Evolutionary conservation across 2,888 invertebrate genomes (phyloP).

Genomic region (Sesia bembeciformis): DNA sequence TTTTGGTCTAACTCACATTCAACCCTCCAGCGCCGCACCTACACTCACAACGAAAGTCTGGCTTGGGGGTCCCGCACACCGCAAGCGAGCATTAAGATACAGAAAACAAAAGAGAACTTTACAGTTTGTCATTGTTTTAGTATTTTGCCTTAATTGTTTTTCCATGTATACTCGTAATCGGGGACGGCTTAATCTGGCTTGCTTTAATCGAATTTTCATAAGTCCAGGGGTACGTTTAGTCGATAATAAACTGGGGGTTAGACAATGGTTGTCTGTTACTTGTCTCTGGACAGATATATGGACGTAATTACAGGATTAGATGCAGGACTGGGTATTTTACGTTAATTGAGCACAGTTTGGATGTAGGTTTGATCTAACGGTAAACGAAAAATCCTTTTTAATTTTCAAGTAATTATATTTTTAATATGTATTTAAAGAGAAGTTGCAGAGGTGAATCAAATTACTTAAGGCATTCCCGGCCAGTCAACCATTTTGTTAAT

Average conservation of each 20-base stretch:
- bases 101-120: constrained; percentile 61
- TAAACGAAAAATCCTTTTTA: too few species aligned
- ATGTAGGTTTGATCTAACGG: too few species aligned
- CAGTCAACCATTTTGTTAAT: too few species aligned
- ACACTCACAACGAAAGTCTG: constrained; percentile 19
- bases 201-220: constrained; percentile 62
- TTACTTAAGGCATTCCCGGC: too few species aligned
- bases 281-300: constrained; percentile 31
- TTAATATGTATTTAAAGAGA: too few species aligned
- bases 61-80: constrained; percentile 44
- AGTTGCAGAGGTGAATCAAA: too few species aligned
- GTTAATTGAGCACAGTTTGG: neutral
- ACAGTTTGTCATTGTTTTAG: constrained; percentile 61
- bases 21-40: constrained; percentile 45
- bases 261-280: constrained; percentile 11
- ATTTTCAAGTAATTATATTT: too few species aligned
- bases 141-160: constrained; percentile 64
- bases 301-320: constrained; percentile 35
- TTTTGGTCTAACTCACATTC: constrained; percentile 26
- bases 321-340: neutral
- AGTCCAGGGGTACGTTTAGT: constrained; percentile 28
- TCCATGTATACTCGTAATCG: constrained; percentile 48
- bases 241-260: constrained; percentile 14
- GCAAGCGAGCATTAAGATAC: constrained; percentile 53
- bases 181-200: constrained; percentile 49